Evolutionary conservation across 2,797 vertebrate species (phyloP), one percentile per base, ranked within the genome.

Genomic region (Scarus forsteni): DNA sequence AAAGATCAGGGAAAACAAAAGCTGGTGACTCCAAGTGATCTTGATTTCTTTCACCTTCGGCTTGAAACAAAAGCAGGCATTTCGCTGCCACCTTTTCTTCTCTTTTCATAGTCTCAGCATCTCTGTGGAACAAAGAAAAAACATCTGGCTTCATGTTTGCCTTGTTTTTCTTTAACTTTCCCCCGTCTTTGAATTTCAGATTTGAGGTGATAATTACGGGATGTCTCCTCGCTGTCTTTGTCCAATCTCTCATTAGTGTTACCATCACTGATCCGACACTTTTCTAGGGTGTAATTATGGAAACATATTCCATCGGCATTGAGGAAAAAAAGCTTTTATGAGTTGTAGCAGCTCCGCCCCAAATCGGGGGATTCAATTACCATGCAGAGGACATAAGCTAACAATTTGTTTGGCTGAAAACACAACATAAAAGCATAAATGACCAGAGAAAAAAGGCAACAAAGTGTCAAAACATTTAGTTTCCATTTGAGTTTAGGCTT

Each of bases 121-220:
- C 57, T 63, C 58, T 75, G 54, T 79, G 63, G 66, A 63, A 72
- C 55, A 58, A 42, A 55, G 60, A 43, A 8, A 60, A 60, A 60
- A 65, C 7, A 9, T 40, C 27, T 60, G 67, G 27, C 27, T 49
- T 63, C 40, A 73, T 65, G 49, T 63, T 38, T 15, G 18, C 71
- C 34, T 11, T 27, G 16, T 36, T 42, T 69, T 70, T 71, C 60
- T 18, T 52, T 11, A 18, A 73, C 51, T 75, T 67, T 62, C 70
- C 63, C 18, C 53, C 10, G 27, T 73, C 53, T 77, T 67, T 64
- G 51, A 85, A 66, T 64, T 73, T 79, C 73, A 39, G 55, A 82
- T 84, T 82, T 84, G 83, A 90, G 75, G 73, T 82, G 86, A 89
- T 90, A 88, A 90, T 90, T 89, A 86, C 42, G 57, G 83, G 82